phyloP scores from a whole-genome alignment of 1,140 invertebrate genomes.

The Steinernema feltiae region DNA sequence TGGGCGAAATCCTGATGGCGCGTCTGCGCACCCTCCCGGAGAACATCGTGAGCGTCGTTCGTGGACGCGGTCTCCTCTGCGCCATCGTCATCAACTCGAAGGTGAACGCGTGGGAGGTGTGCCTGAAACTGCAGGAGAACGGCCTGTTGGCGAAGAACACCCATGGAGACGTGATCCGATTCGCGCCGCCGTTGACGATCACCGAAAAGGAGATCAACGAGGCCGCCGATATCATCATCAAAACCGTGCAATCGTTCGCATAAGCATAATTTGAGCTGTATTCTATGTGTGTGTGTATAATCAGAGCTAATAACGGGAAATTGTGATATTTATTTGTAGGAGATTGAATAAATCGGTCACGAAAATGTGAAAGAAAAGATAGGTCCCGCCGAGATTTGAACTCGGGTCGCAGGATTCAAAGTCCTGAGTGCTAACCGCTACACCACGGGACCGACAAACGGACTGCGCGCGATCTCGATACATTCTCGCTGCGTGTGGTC shows the following conservation, averaged over 20 bases:
- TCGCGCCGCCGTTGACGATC: constrained; percentile 87
- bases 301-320: neutral
- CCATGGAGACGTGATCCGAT: constrained; percentile 84
- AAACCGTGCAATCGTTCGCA: constrained; percentile 45
- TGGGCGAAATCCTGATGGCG: constrained; percentile 72
- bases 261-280: constrained; percentile 5
- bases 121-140: constrained; percentile 75
- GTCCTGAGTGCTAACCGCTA: constrained; percentile 56
- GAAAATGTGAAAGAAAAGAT: neutral
- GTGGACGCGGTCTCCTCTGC: constrained; percentile 88
- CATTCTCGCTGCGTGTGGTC: too few species aligned
- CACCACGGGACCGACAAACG: constrained; percentile 43
- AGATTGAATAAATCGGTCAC: neutral
- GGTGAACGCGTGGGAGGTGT: constrained; percentile 81
- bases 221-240: constrained; percentile 72
- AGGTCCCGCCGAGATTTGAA: constrained; percentile 33
- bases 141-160: constrained; percentile 92
- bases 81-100: constrained; percentile 82
- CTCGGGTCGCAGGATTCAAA: constrained; percentile 56
- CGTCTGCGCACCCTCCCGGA: constrained; percentile 71
- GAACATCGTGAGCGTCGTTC: constrained; percentile 70
- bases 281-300: neutral
- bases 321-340: neutral
- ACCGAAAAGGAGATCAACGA: constrained; percentile 74
- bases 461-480: too few species aligned